phyloP scores from a whole-genome alignment of 2,888 invertebrate genomes.

The Pterostichus niger region DNA sequence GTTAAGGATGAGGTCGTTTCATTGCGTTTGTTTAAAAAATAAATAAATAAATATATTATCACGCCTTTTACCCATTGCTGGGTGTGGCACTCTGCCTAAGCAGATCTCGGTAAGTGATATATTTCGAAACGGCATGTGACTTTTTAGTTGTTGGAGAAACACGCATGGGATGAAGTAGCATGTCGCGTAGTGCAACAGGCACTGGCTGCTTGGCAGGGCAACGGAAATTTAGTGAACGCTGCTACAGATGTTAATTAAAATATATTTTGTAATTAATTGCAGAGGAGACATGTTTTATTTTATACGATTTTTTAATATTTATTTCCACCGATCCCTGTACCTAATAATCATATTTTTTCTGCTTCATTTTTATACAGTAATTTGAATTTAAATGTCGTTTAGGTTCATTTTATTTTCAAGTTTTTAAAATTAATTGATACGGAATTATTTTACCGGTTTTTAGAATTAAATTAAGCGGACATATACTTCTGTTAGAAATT shows the following conservation, averaged over 20 bases:
- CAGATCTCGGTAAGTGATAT: too few species aligned
- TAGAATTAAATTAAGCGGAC: slow-evolving; percentile 40
- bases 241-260: slow-evolving; percentile 59
- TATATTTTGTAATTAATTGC: slow-evolving; percentile 55
- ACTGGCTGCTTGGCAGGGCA: neutral
- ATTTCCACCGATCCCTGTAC: slow-evolving; percentile 23
- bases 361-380: slow-evolving; percentile 36
- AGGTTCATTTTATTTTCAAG: slow-evolving; percentile 47
- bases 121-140: too few species aligned
- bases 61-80: too few species aligned
- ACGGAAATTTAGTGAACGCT: slow-evolving; percentile 35
- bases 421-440: slow-evolving; percentile 47
- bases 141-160: neutral
- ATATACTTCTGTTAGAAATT: slow-evolving; percentile 30
- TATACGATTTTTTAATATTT: slow-evolving; percentile 53
- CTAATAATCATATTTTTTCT: slow-evolving; percentile 40
- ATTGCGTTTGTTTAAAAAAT: too few species aligned
- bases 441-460: slow-evolving; percentile 26
- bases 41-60: too few species aligned
- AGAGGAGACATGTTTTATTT: slow-evolving; percentile 40
- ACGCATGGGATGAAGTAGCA: neutral
- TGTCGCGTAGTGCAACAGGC: neutral
- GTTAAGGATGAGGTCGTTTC: too few species aligned
- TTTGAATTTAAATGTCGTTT: slow-evolving; percentile 42
- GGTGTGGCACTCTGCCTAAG: too few species aligned